Percentiles rank a stretch among this genome's conserved stretches.
phyloP scores from a whole-genome alignment of 2,113 vertebrate species.

The Pleuronectes platessa region DNA sequence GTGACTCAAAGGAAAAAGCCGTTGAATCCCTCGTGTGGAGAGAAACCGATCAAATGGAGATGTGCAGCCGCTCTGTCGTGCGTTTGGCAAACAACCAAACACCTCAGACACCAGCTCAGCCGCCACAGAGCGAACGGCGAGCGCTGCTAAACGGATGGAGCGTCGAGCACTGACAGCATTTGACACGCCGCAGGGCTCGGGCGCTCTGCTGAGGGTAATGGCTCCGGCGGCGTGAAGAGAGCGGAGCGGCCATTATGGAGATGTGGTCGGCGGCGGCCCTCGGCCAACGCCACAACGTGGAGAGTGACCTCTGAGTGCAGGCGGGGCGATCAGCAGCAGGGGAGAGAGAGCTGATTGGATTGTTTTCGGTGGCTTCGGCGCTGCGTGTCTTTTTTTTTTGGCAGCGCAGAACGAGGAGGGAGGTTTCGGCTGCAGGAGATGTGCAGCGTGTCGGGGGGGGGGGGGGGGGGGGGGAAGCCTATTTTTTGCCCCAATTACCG shows the following conservation, averaged over 20 bases:
- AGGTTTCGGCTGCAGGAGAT: slow-evolving; percentile 6
- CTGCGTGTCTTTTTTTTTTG: not conserved
- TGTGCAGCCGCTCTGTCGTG: not conserved
- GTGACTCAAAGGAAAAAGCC: not conserved
- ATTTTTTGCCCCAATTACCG: slow-evolving; percentile 62
- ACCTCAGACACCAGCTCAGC: not conserved
- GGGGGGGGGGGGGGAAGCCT: slow-evolving; percentile 11
- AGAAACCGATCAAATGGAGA: not conserved
- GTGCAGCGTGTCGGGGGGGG: not conserved
- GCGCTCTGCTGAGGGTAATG: slow-evolving; percentile 45
- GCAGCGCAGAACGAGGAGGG: slow-evolving; percentile 31
- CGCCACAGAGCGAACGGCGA: slow-evolving; percentile 18
- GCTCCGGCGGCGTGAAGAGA: slow-evolving; percentile 30
- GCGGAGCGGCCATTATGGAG: slow-evolving; percentile 47
- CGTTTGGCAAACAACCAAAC: slow-evolving; percentile 16
- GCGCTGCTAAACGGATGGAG: slow-evolving; percentile 30
- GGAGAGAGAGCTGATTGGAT: slow-evolving; percentile 57
- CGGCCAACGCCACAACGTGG: slow-evolving; percentile 34
- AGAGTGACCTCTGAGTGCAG: slow-evolving; percentile 53
- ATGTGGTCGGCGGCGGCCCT: slow-evolving; percentile 36
- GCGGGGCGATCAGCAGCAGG: slow-evolving; percentile 56
- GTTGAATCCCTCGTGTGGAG: not conserved
- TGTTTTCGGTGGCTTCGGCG: slow-evolving; percentile 50
- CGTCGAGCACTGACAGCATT: slow-evolving; percentile 13
- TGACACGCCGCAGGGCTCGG: slow-evolving; percentile 33